Evolutionary conservation across 2,888 invertebrate genomes (phyloP), one percentile per base, ranked within the genome.

Genomic region (Flexamia atlantica): DNA sequence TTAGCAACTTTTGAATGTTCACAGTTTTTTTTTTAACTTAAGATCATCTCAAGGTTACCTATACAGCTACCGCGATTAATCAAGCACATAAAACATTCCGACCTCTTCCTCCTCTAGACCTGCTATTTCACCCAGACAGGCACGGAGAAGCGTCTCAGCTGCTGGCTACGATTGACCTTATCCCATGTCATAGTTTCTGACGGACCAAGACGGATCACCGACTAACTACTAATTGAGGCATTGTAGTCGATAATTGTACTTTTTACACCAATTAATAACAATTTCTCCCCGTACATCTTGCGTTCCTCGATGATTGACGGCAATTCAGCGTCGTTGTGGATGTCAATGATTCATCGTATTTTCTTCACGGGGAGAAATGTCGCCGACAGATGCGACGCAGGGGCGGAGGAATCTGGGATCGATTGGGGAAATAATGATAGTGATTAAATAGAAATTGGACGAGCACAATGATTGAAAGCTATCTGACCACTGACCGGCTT

Each of bases 251-350:
- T 76, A 76, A 76, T 76, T 76, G 74, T 28, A 28, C 42, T 46
- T 76, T 46, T 76, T 76, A 46, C 46, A 28, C 28, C 74, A 76
- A 76, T 76, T 76, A 76, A 76, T 76, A 46, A 46, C 74, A 46
- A 42, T 46, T 76, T 76, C 42, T 76, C 70, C 23, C 40, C 10
- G 68, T 30, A 68, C 40, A 70, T 36, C 36, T 36, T 10, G 23
- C 40, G 14, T 68, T 76, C 28, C 40, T 1, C 28, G 74, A 28
- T 46, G 74, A 76, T 76, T 25, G 74, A 14, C 28, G 42, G 46
- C 28, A 46, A 70, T 40, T 40, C 40, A 70, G 23, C 40, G 70
- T 70, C 20, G 70, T 70, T 70, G 70, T 70, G 36, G 28, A 30
- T 68, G 70, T 23, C 70, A 36, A 70, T 70, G 70, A 70, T 36